Evolutionary conservation across 2,888 invertebrate species (phyloP), one percentile per base, ranked within the genome.

Genomic region (Tetropium fuscum): DNA sequence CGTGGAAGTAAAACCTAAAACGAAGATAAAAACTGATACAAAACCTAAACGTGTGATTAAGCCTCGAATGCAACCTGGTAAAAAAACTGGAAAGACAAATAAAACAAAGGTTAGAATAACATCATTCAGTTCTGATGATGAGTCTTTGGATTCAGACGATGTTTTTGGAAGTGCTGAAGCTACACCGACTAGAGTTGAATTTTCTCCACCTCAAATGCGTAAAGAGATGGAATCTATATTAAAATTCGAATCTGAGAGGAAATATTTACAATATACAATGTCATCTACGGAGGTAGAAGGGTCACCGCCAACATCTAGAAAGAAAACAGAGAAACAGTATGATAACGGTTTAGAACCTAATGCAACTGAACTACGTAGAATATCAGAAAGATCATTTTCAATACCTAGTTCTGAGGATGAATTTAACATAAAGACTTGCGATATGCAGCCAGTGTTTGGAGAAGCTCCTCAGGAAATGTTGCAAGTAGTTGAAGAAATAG

Each of bases 241-340:
- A 25, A 89, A 89, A 73, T 86, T 87, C 57, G 90, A 91, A 76
- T 90, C 90, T 54, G 90, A 90, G 75, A 86, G 90, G 72, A 90
- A 90, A 79, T 82, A 82, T 72, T 63, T 82, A 19, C 82, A 82
- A 51, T 82, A 82, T 57, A 82, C 82, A 0, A 90, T 91, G 90
- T 90, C 90, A 68, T 90, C 90, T 0, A 91, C 90, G 0, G 90
- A 91, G 84, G 90, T 91, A 3, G 90, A 91, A 79, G 90, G 90
- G 0, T 91, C 90, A 0, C 90, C 90, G 0, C 90, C 90, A 0
- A 90, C 90, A 68, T 90, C 90, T 65, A 83, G 90, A 3, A 88
- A 90, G 67, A 88, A 87, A 64, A 88, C 89, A 60, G 88, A 89
- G 70, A 86, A 88, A 68, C 85, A 85, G 22, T 72, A 68, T 47